Evolutionary conservation across 2,888 invertebrate genomes (phyloP).

Genomic region (Meganola albula): DNA sequence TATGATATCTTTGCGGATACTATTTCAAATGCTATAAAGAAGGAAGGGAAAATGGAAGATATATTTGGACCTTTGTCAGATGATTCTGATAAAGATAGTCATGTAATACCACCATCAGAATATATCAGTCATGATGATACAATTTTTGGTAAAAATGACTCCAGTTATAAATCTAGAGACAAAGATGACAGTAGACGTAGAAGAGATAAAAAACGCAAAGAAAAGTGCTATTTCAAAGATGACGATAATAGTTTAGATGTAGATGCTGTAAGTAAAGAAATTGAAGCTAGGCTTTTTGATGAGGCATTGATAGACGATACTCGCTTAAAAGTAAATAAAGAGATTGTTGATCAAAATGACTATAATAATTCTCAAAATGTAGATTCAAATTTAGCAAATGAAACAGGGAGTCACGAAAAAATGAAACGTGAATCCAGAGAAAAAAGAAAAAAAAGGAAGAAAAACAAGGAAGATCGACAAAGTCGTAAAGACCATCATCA

Average conservation of each 20-base stretch:
- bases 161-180: constrained; percentile 52
- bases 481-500: constrained; percentile 82
- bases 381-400: constrained; percentile 49
- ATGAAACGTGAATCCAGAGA: constrained; percentile 81
- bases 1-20: constrained; percentile 46
- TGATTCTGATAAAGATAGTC: constrained; percentile 73
- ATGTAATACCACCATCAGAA: constrained; percentile 41
- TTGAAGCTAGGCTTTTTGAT: constrained; percentile 88
- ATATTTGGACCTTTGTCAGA: constrained; percentile 92
- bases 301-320: constrained; percentile 75
- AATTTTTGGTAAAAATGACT: constrained; percentile 26
- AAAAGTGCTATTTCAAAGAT: constrained; percentile 79
- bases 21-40: constrained; percentile 62
- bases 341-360: constrained; percentile 28
- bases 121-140: constrained; percentile 40
- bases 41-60: constrained; percentile 91
- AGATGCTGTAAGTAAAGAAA: constrained; percentile 87
- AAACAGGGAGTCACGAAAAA: constrained; percentile 46
- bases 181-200: constrained; percentile 78
- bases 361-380: constrained; percentile 76
- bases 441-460: constrained; percentile 91
- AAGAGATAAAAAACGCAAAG: constrained; percentile 80
- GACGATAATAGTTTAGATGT: constrained; percentile 89
- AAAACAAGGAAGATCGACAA: constrained; percentile 86
- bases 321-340: constrained; percentile 47